Conservation (phyloP, 2,113 vertebrate genomes). For the Ascaphus truei region DNA sequence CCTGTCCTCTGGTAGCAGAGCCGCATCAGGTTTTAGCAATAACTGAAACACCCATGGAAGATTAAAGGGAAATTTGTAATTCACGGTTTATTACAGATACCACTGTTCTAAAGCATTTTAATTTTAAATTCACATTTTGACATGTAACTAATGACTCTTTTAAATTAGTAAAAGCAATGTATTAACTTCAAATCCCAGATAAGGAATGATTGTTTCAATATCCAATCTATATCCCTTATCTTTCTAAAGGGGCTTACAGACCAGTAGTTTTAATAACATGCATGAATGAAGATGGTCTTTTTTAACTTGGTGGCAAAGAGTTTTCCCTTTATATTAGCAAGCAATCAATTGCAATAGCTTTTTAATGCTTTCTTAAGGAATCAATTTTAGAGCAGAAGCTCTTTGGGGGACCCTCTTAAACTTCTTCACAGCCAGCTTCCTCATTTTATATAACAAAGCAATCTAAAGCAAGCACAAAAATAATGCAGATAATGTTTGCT, state of each 20-base stretch:
- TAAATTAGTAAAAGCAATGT: slow-evolving; percentile 72
- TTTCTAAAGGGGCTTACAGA: slow-evolving; percentile 74
- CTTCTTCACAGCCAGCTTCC: slow-evolving; percentile 68
- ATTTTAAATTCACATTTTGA: slow-evolving; percentile 67
- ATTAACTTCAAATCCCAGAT: slow-evolving; percentile 72
- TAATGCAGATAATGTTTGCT: slow-evolving; percentile 87
- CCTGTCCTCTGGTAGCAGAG: no score
- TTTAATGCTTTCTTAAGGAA: slow-evolving; percentile 82
- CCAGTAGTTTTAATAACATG: slow-evolving; percentile 90
- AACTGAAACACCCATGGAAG: slow-evolving; percentile 51
- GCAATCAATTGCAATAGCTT: slow-evolving; percentile 86
- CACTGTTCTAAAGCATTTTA: slow-evolving; percentile 60
- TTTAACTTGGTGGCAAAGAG: slow-evolving; percentile 70
- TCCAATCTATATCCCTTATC: slow-evolving; percentile 74
- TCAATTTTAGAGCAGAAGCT: slow-evolving; percentile 76
- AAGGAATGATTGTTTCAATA: slow-evolving; percentile 72
- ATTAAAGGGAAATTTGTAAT: slow-evolving; percentile 61
- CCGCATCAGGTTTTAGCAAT: no score
- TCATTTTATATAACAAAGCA: slow-evolving; percentile 78
- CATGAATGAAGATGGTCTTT: slow-evolving; percentile 79
- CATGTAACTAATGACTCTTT: slow-evolving; percentile 67
- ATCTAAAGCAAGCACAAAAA: slow-evolving; percentile 77
- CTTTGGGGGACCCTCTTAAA: slow-evolving; percentile 72
- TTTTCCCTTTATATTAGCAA: slow-evolving; percentile 80
- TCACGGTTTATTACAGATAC: slow-evolving; percentile 66